Conservation (phyloP, 2,113 vertebrate species). For the Toxotes chatareus region DNA sequence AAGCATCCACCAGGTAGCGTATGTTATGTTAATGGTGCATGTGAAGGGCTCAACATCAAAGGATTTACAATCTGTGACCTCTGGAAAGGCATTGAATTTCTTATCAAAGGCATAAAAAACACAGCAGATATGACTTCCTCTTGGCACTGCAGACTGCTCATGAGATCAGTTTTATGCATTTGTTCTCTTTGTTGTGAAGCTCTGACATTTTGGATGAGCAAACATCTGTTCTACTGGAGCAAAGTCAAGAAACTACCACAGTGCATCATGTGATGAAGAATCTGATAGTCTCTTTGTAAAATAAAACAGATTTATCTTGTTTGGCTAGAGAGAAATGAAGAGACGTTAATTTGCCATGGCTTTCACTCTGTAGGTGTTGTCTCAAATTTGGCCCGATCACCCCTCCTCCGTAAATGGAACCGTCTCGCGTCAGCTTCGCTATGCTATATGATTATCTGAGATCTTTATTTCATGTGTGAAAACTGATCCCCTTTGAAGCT, state of each 20-base stretch:
- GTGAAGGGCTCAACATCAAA: constrained; percentile 54
- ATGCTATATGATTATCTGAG: constrained; percentile 77
- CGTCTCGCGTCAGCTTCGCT: constrained; percentile 66
- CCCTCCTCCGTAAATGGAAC: constrained; percentile 53
- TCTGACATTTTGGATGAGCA: constrained; percentile 28
- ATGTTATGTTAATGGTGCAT: constrained; percentile 24
- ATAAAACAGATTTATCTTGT: constrained; percentile 43
- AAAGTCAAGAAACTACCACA: constrained; percentile 35
- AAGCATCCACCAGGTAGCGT: constrained; percentile 28
- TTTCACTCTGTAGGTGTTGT: constrained; percentile 56
- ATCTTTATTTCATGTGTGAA: constrained; percentile 82
- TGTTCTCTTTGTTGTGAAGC: constrained; percentile 17
- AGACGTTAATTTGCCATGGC: constrained; percentile 54
- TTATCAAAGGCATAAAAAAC: constrained; percentile 71
- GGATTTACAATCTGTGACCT: constrained; percentile 48
- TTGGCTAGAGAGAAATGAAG: constrained; percentile 43
- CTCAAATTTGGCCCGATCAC: constrained; percentile 56
- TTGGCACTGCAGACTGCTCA: constrained; percentile 34
- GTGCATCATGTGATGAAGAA: constrained; percentile 27
- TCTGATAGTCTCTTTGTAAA: constrained; percentile 6
- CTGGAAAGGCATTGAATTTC: constrained; percentile 46
- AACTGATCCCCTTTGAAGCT: constrained; percentile 80
- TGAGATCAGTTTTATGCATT: constrained; percentile 36
- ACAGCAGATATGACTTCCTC: constrained; percentile 51
- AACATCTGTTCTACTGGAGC: constrained; percentile 33